Evolutionary conservation across 2,113 vertebrate genomes (phyloP).

Genomic region (Nipponia nippon): DNA sequence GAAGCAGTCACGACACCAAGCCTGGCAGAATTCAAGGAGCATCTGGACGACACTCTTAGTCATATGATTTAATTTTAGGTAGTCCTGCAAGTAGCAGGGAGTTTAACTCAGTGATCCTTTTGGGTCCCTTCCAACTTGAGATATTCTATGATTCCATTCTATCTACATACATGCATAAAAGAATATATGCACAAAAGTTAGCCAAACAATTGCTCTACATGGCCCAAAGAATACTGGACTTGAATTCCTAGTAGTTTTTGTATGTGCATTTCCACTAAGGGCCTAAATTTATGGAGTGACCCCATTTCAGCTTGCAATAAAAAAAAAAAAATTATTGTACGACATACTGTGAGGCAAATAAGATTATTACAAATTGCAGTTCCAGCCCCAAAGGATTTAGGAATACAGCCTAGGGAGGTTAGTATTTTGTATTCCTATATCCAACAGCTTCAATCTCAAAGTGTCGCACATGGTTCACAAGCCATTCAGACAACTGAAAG

Average conservation of each 20-base stretch:
- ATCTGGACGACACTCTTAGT: not conserved
- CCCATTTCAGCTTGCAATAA: not conserved
- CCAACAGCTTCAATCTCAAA: not conserved
- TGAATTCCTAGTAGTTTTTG: not conserved
- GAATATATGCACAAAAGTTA: not conserved
- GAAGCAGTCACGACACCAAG: not conserved
- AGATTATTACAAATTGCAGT: not conserved
- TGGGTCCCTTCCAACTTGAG: not conserved
- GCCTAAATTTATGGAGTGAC: accelerated
- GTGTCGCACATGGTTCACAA: not conserved
- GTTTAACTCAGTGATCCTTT: not conserved
- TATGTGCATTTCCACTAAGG: not conserved
- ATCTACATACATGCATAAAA: not conserved
- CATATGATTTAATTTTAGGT: not conserved
- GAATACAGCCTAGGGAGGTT: not conserved
- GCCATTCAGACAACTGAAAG: not conserved
- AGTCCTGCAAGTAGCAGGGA: not conserved
- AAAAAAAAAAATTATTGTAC: not conserved
- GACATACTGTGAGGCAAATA: not conserved
- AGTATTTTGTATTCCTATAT: not conserved
- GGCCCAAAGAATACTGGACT: not conserved
- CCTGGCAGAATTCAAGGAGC: not conserved
- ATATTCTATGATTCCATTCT: not conserved
- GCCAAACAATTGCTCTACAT: not conserved
- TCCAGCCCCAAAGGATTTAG: not conserved